Evolutionary conservation across 2,113 vertebrate genomes (phyloP).

Genomic region (Brachionichthys hirsutus): DNA sequence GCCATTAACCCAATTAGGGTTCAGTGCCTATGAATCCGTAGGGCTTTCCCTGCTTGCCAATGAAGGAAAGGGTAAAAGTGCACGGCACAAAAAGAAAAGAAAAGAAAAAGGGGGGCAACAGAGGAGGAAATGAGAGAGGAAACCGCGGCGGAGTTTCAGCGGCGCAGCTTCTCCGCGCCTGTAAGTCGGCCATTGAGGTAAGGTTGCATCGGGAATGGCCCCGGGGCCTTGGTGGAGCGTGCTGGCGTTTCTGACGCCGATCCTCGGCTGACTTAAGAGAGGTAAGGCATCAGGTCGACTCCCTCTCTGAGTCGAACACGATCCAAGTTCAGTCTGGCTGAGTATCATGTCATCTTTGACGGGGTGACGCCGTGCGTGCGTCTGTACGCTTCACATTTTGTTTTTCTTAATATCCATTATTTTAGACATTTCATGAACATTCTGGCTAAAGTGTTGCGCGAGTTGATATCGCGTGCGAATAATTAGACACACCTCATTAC

Average conservation of each 20-base stretch:
- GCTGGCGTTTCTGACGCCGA: constrained; percentile 55
- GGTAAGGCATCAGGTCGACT: constrained; percentile 52
- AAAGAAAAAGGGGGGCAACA: constrained; percentile 35
- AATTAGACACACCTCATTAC: background rate
- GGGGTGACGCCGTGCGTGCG: background rate
- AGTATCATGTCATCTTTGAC: constrained; percentile 30
- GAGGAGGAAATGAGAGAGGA: constrained; percentile 64
- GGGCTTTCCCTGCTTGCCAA: constrained; percentile 65
- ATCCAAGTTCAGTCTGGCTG: constrained; percentile 52
- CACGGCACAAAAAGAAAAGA: constrained; percentile 55
- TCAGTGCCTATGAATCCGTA: constrained; percentile 76
- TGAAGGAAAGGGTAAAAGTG: constrained; percentile 56
- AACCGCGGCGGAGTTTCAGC: constrained; percentile 60
- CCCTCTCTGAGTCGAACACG: constrained; percentile 48
- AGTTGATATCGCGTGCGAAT: background rate
- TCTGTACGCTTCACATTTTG: constrained; percentile 25
- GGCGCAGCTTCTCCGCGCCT: constrained; percentile 36
- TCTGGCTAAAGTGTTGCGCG: constrained; percentile 9
- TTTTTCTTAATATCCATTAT: constrained; percentile 21
- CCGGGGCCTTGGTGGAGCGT: constrained; percentile 48
- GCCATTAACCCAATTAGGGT: constrained; percentile 77
- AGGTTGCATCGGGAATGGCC: constrained; percentile 44
- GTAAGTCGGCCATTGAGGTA: constrained; percentile 62
- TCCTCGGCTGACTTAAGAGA: constrained; percentile 29
- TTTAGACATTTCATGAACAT: constrained; percentile 10